These are phyloP conservation scores for Branchinecta lindahli DNA, from an alignment of 1,140 invertebrate species.

Conservation along the genomic window DNA sequence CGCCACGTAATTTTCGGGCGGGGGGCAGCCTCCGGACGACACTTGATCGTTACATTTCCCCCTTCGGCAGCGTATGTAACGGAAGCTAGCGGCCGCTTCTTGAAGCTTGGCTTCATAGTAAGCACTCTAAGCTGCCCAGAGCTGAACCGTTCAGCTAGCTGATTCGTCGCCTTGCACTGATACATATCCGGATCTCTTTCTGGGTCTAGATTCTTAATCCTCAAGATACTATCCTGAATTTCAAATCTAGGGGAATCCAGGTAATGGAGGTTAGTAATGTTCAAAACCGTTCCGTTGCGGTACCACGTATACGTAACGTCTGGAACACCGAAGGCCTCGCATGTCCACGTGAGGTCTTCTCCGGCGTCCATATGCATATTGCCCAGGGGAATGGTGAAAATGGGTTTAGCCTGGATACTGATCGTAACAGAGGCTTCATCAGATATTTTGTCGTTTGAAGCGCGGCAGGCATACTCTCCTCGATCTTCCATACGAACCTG, in stretches of 20 bases:
- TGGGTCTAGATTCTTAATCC: constrained; percentile 56
- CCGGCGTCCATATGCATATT: constrained; percentile 74
- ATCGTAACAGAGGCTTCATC: constrained; percentile 58
- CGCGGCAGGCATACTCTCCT: constrained; percentile 77
- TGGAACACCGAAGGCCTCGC: constrained; percentile 88
- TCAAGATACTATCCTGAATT: constrained; percentile 73
- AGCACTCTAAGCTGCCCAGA: constrained; percentile 77
- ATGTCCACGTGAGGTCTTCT: constrained; percentile 72
- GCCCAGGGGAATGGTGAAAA: constrained; percentile 74
- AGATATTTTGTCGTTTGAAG: constrained; percentile 63
- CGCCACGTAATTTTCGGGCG: constrained; percentile 75
- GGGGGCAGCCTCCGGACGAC: constrained; percentile 87
- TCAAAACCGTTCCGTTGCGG: constrained; percentile 48
- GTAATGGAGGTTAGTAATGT: constrained; percentile 45
- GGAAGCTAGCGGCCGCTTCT: constrained; percentile 67
- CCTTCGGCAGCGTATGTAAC: constrained; percentile 78
- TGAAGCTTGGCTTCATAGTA: constrained; percentile 46
- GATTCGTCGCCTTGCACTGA: constrained; percentile 80
- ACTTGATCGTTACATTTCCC: constrained; percentile 78
- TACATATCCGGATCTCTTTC: constrained; percentile 85
- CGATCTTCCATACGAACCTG: constrained; percentile 63
- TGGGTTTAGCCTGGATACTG: constrained; percentile 73
- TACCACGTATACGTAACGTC: constrained; percentile 86
- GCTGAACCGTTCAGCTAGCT: constrained; percentile 66
- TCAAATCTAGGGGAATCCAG: constrained; percentile 35